Conservation (phyloP, 2,113 vertebrate species). For the Manacus vitellinus region DNA sequence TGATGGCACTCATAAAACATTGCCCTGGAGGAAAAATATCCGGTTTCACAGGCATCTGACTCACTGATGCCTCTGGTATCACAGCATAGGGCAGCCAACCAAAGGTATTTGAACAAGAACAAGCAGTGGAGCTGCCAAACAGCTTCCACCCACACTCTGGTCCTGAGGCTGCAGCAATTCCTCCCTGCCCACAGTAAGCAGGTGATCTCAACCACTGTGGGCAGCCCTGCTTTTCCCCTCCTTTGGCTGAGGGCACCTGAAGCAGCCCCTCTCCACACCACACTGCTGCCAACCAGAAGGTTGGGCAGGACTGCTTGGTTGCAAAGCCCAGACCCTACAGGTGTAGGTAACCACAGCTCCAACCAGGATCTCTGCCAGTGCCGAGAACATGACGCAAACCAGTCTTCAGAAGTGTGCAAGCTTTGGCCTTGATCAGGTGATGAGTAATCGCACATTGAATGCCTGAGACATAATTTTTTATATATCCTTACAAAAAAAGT, state of each 20-base stretch:
- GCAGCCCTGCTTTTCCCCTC: not conserved
- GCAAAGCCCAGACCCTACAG: not conserved
- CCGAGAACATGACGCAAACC: not conserved
- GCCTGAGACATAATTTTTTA: not conserved
- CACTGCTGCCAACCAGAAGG: not conserved
- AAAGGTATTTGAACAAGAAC: not conserved
- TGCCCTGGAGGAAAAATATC: not conserved
- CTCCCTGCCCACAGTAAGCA: not conserved
- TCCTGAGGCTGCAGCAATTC: fast-evolving
- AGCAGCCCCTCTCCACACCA: not conserved
- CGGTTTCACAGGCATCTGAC: not conserved
- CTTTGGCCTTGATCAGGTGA: not conserved
- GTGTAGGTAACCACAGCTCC: not conserved
- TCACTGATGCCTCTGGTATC: not conserved
- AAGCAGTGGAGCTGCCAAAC: not conserved
- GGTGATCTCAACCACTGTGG: not conserved
- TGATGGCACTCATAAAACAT: not conserved
- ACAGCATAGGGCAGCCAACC: too few species aligned
- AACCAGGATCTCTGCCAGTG: not conserved
- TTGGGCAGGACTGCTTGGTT: not conserved
- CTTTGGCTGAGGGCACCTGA: not conserved
- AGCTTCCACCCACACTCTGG: not conserved
- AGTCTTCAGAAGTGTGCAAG: not conserved
- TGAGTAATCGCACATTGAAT: not conserved
- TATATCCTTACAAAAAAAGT: not conserved